A percentile compares a stretch with the other conserved stretches of the same genome.
Evolutionary conservation across 2,888 invertebrate genomes (phyloP).

Genomic region (Itoplectis maculator): DNA sequence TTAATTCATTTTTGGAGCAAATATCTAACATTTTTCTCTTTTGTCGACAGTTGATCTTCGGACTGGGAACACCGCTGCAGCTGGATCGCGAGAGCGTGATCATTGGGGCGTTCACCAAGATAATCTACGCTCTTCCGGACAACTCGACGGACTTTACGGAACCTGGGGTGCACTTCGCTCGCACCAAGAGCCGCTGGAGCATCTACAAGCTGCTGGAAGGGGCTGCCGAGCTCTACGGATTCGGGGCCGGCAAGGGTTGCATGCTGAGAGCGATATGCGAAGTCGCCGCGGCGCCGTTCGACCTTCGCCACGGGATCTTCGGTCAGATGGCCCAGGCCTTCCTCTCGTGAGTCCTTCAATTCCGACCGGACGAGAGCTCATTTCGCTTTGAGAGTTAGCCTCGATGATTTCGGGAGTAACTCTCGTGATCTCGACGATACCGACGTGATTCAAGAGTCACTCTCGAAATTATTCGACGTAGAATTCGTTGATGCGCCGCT

Average conservation of each 20-base stretch:
- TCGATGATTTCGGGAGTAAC: no score
- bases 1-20: no score
- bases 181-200: constrained; percentile 86
- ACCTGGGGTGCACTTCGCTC: constrained; percentile 77
- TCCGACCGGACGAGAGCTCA: background rate
- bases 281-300: constrained; percentile 89
- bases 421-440: no score
- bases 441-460: no score
- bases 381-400: no score
- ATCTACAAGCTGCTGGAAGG: constrained; percentile 88
- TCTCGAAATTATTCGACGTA: no score
- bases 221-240: constrained; percentile 85
- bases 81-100: constrained; percentile 83
- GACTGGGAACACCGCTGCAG: constrained; percentile 83
- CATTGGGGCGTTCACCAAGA: constrained; percentile 83
- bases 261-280: constrained; percentile 92
- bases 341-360: constrained; percentile 85
- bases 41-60: constrained; percentile 82
- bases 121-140: constrained; percentile 82
- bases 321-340: constrained; percentile 91
- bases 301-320: constrained; percentile 89
- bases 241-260: constrained; percentile 86
- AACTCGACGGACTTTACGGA: constrained; percentile 83
- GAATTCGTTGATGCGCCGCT: no score
- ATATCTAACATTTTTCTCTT: no score